Percentiles rank a stretch among this genome's conserved stretches.
These are phyloP conservation scores for Spinus pinus DNA, from an alignment of 2,797 vertebrate species.

Conservation along the genomic window DNA sequence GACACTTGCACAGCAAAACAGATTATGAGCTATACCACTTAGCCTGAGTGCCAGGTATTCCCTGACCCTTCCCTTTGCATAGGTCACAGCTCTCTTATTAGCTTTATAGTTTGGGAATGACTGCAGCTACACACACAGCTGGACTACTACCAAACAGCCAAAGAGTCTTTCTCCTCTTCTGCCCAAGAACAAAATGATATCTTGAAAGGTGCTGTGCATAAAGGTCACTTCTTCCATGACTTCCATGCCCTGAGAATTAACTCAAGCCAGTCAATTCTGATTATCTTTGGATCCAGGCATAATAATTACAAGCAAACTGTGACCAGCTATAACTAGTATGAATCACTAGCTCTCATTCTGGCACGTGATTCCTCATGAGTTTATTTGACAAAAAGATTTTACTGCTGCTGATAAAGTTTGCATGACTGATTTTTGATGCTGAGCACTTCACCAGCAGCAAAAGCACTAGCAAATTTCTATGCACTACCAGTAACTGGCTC, in stretches of 20 bases:
- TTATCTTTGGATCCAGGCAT: background rate
- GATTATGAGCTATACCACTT: background rate
- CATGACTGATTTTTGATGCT: background rate
- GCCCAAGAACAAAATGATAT: background rate
- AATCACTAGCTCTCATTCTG: background rate
- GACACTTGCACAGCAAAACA: background rate
- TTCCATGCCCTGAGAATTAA: background rate
- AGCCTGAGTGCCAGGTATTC: background rate
- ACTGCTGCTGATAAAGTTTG: background rate
- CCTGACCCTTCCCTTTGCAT: background rate
- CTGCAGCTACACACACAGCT: background rate
- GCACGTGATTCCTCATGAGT: background rate
- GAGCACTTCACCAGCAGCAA: background rate
- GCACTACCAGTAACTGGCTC: background rate
- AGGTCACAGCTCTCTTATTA: constrained; percentile 4
- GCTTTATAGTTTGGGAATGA: background rate
- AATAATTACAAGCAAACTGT: background rate
- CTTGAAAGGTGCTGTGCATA: background rate
- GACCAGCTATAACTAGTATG: background rate
- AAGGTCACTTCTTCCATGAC: background rate
- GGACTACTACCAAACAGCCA: background rate
- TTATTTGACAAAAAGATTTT: background rate
- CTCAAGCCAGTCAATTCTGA: background rate
- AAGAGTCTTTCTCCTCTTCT: background rate
- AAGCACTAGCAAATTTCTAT: background rate